Evolutionary conservation across 2,888 invertebrate genomes (phyloP).

Genomic region (Idaea dimidiata): DNA sequence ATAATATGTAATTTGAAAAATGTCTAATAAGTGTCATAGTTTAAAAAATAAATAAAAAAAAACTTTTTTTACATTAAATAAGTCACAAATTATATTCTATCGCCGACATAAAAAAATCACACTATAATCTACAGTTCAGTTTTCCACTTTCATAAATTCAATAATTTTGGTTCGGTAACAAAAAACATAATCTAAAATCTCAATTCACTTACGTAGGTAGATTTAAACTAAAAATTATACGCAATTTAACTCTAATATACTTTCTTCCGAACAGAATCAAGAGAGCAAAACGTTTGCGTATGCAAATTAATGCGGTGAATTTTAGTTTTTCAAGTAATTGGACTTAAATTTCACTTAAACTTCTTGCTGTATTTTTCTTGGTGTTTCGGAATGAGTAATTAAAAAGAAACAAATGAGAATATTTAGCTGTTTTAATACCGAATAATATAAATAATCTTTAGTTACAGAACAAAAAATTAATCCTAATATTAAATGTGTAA

Average conservation of each 20-base stretch:
- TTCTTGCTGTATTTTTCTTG: constrained; percentile 4
- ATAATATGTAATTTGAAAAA: no score
- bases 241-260: constrained; percentile 34
- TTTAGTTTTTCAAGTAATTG: constrained; percentile 22
- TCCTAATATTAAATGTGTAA: no score
- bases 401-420: background rate
- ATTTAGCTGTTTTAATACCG: background rate
- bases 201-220: constrained; percentile 12
- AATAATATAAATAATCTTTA: no score
- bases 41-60: no score
- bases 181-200: constrained; percentile 5
- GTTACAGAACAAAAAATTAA: no score
- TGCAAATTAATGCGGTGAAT: constrained; percentile 37
- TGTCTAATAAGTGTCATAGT: no score
- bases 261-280: constrained; percentile 51
- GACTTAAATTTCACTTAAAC: constrained; percentile 19
- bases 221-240: constrained; percentile 22
- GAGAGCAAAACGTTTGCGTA: constrained; percentile 40
- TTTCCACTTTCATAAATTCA: no score
- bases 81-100: no score
- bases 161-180: background rate
- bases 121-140: no score
- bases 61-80: no score
- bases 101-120: no score
- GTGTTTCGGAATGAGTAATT: background rate